These are phyloP conservation scores for Erithacus rubecula DNA, from an alignment of 2,797 vertebrate genomes.

Conservation along the genomic window DNA sequence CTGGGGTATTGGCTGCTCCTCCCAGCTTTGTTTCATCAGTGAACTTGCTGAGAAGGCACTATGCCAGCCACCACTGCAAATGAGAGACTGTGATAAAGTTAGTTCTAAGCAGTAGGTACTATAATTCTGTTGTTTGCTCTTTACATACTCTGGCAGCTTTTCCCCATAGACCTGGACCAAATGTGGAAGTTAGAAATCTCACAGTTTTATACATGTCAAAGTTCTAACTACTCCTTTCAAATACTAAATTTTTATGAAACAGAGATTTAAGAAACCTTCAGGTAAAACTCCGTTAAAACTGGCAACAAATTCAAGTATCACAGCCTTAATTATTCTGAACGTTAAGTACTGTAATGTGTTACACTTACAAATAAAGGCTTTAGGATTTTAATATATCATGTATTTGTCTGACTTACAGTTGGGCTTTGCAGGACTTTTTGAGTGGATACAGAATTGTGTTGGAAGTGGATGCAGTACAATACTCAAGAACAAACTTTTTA, in stretches of 20 bases:
- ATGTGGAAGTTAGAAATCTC: neutral
- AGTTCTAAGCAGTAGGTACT: neutral
- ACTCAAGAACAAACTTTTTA: neutral
- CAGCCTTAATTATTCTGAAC: neutral
- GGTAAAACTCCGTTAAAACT: neutral
- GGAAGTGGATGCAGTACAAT: neutral
- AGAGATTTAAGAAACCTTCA: neutral
- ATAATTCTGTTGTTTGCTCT: neutral
- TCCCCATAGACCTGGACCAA: neutral
- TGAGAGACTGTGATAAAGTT: neutral
- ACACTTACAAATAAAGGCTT: neutral
- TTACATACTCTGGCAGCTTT: neutral
- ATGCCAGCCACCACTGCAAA: neutral
- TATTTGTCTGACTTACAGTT: neutral
- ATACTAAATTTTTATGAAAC: neutral
- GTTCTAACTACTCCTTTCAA: neutral
- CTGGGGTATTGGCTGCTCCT: neutral
- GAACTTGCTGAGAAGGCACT: neutral
- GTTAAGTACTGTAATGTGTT: neutral
- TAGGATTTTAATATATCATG: neutral
- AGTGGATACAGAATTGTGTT: neutral
- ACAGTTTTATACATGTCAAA: neutral
- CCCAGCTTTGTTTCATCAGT: neutral
- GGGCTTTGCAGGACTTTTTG: neutral
- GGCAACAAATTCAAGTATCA: neutral